Percentiles rank a stretch among this genome's conserved stretches.
These are phyloP conservation scores for Aptenodytes patagonicus DNA, from an alignment of 2,113 vertebrate genomes.

Conservation along the genomic window DNA sequence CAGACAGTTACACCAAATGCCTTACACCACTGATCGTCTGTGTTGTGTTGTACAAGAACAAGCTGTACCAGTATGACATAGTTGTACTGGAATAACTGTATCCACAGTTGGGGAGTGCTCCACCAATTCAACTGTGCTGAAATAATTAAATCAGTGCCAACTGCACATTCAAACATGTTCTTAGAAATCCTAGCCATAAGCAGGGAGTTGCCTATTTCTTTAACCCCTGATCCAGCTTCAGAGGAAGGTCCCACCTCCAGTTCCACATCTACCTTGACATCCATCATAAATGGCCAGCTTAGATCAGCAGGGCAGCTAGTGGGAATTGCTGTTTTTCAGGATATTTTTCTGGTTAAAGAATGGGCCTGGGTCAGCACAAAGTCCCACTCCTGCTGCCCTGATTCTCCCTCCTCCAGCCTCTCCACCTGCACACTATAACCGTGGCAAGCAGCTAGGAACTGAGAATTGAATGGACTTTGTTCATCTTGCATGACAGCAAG, in stretches of 20 bases:
- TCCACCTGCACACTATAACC: not conserved
- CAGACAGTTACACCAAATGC: not conserved
- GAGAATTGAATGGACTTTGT: not conserved
- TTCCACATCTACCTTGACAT: not conserved
- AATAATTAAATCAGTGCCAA: not conserved
- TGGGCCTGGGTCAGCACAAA: not conserved
- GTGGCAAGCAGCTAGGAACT: not conserved
- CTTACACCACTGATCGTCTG: not conserved
- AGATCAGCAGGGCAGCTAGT: not conserved
- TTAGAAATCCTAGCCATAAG: not conserved
- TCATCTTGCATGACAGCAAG: not conserved
- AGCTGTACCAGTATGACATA: not conserved
- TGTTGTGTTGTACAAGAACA: not conserved
- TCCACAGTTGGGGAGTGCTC: accelerated
- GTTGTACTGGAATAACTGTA: not conserved
- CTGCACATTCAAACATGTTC: not conserved
- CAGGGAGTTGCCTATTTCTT: not conserved
- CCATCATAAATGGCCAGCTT: not conserved
- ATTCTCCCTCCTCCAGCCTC: not conserved
- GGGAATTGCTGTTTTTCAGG: not conserved
- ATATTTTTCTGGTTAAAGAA: not conserved
- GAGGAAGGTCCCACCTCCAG: not conserved
- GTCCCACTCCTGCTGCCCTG: not conserved
- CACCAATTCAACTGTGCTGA: not conserved
- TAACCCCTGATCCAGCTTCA: not conserved